These are phyloP conservation scores for Dasypogon diadema DNA, from an alignment of 2,888 invertebrate genomes.

Conservation along the genomic window DNA sequence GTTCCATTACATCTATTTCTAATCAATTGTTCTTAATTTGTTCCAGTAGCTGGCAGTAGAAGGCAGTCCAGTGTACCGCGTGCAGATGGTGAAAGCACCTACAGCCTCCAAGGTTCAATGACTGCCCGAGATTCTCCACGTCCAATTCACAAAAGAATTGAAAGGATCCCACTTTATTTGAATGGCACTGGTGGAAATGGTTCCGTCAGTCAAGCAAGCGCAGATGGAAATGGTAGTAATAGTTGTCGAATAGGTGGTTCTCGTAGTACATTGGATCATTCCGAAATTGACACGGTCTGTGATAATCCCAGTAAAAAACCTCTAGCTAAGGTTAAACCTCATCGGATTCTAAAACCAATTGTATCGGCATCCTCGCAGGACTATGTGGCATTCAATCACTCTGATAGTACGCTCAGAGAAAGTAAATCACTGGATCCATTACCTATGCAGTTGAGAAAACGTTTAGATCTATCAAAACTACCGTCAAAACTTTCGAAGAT, in stretches of 20 bases:
- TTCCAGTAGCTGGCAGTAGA: conserved; percentile 70
- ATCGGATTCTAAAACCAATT: conserved; percentile 71
- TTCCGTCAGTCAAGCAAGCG: conserved; percentile 59
- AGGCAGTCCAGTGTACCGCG: conserved; percentile 77
- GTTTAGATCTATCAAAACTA: conserved; percentile 58
- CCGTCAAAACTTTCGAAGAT: conserved; percentile 63
- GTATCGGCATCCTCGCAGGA: conserved; percentile 61
- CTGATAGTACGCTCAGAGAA: conserved; percentile 69
- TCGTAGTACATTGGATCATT: conserved; percentile 67
- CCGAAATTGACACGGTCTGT: conserved; percentile 68
- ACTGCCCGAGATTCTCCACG: conserved; percentile 67
- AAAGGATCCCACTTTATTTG: conserved; percentile 70
- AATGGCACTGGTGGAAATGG: conserved; percentile 68
- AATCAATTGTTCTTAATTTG: not conserved
- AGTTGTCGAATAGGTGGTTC: conserved; percentile 58
- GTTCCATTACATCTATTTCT: not conserved
- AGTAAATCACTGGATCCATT: conserved; percentile 77
- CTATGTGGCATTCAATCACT: conserved; percentile 56
- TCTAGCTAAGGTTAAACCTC: conserved; percentile 67
- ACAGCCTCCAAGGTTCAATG: conserved; percentile 71
- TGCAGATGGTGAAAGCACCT: conserved; percentile 72
- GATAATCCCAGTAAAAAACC: conserved; percentile 65
- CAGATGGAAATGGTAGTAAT: conserved; percentile 61
- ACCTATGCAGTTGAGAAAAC: conserved; percentile 67
- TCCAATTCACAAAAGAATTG: conserved; percentile 65